Base-by-base conservation (phyloP, 2,797 vertebrate genomes). In the Buceros bicornis region DNA sequence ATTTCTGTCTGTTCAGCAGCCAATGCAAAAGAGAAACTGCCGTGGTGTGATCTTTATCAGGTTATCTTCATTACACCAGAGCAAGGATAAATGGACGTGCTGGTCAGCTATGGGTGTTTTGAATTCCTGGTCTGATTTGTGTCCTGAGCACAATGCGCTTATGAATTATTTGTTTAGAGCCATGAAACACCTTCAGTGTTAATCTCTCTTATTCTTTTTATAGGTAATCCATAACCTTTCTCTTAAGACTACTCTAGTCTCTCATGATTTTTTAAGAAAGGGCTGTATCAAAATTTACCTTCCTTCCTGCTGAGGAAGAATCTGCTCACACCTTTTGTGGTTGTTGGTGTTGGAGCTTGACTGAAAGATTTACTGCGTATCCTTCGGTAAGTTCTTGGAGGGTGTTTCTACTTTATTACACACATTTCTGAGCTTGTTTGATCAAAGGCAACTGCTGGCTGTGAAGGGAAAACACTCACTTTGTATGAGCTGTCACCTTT, bases 31-130 rank as follows among this genome's bases (percentile, higher is more conserved):
- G 98, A 98, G 98, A 99, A 99, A 96, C 97, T 98, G 98, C 98
- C 98, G 98, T 97, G 98, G 98, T 98, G 98, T 97, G 98, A 98
- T 98, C 98, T 98, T 98, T 98, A 98, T 98, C 98, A 98, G 98
- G 98, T 98, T 98, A 98, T 98, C 98, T 98, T 98, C 98, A 97
- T 98, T 98, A 98, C 98, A 95, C 89, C 96, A 93, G 96, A 97
- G 97, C 98, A 97, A 96, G 98, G 98, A 98, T 97, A 97, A 97
- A 98, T 98, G 97, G 95, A 73, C 95, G 90, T 81, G 69, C 95
- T 57, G 80, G 79, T 58, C 97, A 97, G 98, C 97, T 97, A 90
- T 79, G 97, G 98, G 97, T 79, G 20, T 94, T 95, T 96, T 67
- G 56, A 96, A 98, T 93, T 97, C 94, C 80, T 83, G 80, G 29